Evolutionary conservation across 2,113 vertebrate genomes (phyloP), one percentile per base, ranked within the genome.

Genomic region (cattle (Bos taurus)): DNA sequence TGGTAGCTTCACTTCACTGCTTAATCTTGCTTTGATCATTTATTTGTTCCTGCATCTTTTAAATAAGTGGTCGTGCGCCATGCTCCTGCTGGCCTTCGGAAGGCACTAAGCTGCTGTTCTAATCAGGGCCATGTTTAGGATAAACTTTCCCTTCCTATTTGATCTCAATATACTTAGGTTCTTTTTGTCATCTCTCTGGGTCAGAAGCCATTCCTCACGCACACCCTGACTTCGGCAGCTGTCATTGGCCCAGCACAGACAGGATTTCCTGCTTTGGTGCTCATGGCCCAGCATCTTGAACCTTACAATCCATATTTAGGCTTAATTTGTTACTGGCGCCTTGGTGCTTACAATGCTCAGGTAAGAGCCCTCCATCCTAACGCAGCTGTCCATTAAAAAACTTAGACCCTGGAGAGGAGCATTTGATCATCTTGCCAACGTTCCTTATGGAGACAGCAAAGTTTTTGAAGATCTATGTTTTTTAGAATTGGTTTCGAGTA

Each of bases 11-110:
- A 46, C 50, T 60, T 88, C 36, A 40, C 67, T 60, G 15, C 21
- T 16, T 50, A 78, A 14, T 86, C 56, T 83, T 33, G 23, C 40
- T 91, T 80, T 17, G 54, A 77, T 43, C 30, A 15, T 88, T 87
- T 80, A 9, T 92, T 94, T 93, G n/a, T 94, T 90, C 48, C 52
- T 82, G 87, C 23, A 82, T 81, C 82, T 90, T 94, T 80, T 94
- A 94, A 81, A 62, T 62, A 80, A 81, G 52, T 54, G 33, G 40
- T 74, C 7, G 1, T 43, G 28, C 0, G 14, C 52, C 3, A 6
- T 57, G 7, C 25, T 43, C 33, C 52, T 83, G 0, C 52, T 83
- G 74, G 21, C 8, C 82, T 83, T 94, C 33, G 28, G 30, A 77
- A 87, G 30, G 21, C 56, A 19, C 30, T 33, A 80, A 33, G 8